These are phyloP conservation scores for Styela plicata DNA, from an alignment of 23 tunicate genomes.

Conservation along the genomic window DNA sequence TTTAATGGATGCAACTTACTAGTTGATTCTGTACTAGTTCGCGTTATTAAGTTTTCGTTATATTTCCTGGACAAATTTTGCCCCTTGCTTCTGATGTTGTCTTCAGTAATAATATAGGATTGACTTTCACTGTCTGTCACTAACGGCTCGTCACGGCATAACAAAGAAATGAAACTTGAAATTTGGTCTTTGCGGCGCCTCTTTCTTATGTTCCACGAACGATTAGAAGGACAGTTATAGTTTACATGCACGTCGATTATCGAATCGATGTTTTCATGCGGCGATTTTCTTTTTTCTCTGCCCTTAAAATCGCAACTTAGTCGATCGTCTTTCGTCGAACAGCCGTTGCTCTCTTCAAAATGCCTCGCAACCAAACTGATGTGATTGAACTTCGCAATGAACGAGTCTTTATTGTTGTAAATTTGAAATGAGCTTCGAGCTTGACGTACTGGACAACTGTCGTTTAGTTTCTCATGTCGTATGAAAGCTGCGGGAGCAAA, in stretches of 20 bases:
- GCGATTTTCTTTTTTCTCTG: not conserved
- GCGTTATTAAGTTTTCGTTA: not conserved
- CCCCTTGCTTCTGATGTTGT: not conserved
- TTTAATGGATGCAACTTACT: not conserved
- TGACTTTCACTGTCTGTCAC: not conserved
- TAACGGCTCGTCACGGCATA: not conserved
- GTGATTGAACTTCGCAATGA: slow-evolving; percentile 7
- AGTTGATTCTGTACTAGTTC: not conserved
- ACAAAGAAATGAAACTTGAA: not conserved
- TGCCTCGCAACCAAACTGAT: not conserved
- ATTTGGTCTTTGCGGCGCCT: slow-evolving; percentile 18
- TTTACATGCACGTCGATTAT: slow-evolving; percentile 4
- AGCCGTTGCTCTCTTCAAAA: slow-evolving; percentile 14
- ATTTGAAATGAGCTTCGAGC: not conserved
- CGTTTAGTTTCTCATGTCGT: not conserved
- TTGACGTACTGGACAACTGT: slow-evolving; percentile 11
- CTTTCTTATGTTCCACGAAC: not conserved
- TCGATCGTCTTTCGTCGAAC: not conserved
- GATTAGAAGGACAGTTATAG: slow-evolving; percentile 12
- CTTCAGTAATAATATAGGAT: not conserved
- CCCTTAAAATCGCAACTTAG: not conserved
- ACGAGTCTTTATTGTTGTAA: not conserved
- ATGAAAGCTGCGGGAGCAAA: slow-evolving; percentile 20
- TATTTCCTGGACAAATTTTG: not conserved
- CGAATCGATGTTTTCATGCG: slow-evolving; percentile 10